Base-by-base conservation (phyloP, 2,797 vertebrate species). In the Champsocephalus esox region DNA sequence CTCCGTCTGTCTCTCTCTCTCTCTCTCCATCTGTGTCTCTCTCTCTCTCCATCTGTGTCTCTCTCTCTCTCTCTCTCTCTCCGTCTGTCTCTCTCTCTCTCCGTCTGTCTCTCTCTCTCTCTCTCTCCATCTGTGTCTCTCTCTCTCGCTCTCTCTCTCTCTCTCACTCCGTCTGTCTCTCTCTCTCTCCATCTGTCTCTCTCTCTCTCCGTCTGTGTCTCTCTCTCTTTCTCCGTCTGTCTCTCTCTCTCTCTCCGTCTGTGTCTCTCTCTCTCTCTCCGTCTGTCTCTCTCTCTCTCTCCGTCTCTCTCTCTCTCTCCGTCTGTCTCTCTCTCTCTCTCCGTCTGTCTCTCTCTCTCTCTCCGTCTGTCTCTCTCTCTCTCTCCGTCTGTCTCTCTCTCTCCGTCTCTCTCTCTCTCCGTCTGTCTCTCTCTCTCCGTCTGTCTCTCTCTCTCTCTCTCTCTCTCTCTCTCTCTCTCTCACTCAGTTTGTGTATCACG, bases 401-500 rank as follows among this genome's bases (percentile, higher is more conserved):
- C 1, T 28, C 34, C 10, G 7, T n/a, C 8, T n/a, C n/a, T 41
- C 17, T 14, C 2, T n/a, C 55, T 57, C 9, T 5, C 14, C 9
- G 32, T 5, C 32, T 34, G 32, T 34, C 2, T 24, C 21, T 24
- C 2, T 24, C 21, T 24, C 21, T 24, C 21, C n/a, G n/a, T 24
- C 19, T 1, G 1, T n/a, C 8, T 57, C 4, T 41, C 17, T 14
- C 2, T n/a, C 55, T 57, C 9, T 5, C 34, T 8, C 1, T 28
- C 34, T n/a, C 8, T 57, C 4, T 41, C 17, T 14, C 2, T n/a
- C 55, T 57, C 9, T 5, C 6, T 34, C 60, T 63, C 3, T 54
- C n/a, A 21, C 3, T 54, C 52, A 99, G 98, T 98, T 98, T 90
- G 96, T 98, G 58, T 99, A 99, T 87, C 97, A 98, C 66, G 97